Evolutionary conservation across 2,113 vertebrate genomes (phyloP), one percentile per base, ranked within the genome.

Genomic region (Lonchura striata): DNA sequence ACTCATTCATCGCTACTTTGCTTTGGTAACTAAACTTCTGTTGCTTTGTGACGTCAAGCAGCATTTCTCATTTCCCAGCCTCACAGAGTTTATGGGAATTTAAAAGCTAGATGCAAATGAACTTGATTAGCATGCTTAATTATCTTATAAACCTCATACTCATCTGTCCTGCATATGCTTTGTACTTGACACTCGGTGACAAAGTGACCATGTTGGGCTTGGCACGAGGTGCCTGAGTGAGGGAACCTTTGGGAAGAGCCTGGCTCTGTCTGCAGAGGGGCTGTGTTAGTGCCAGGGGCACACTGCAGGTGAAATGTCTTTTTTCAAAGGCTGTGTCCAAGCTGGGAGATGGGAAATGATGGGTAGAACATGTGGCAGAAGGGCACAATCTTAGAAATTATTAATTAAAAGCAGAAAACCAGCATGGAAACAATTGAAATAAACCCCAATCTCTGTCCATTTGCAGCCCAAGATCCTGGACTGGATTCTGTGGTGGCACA

Each of bases 111-210:
- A 96, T 96, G 92, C 60, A 92, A 95, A 57, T 94, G 82, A 96
- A 81, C 91, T 91, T 93, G 81, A 88, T 91, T 95, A 95, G 46
- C 68, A 70, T 87, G 74, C 89, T 96, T 95, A 83, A 87, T 95
- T 91, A 79, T 94, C 92, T 80, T 87, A 39, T 63, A 90, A 86
- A 28, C 52, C 78, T 78, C 76, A 30, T 31, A 44, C 56, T 94
- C 92, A 83, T 93, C 88, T 92, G 96, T 88, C 94, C 68, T 65
- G 68, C 90, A 47, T 92, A 82, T 92, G 91, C 82, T 95, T 96
- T 72, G 88, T 78, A 70, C 70, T n/a, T 21, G 5, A 25, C 2
- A 37, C 86, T 87, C 8, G 13, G 37, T 72, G 91, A 77, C 53
- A 18, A 20, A 85, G 87, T 66, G 56, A 37, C 87, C 59, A 1